phyloP scores from a whole-genome alignment of 2,797 vertebrate species.

The Cynopterus sphinx region DNA sequence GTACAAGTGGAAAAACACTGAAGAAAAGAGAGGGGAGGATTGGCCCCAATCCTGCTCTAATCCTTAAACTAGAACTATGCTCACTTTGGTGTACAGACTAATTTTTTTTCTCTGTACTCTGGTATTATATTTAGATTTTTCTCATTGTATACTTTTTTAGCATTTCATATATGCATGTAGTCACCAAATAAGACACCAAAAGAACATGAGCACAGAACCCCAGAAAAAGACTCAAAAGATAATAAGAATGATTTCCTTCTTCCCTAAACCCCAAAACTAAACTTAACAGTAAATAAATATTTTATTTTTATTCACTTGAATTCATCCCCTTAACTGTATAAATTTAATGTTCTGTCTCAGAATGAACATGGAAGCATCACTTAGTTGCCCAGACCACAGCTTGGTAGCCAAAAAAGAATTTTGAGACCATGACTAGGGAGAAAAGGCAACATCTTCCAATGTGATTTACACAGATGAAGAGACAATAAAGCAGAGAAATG shows the following conservation, averaged over 20 bases:
- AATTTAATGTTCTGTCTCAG: not conserved
- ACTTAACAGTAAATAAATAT: not conserved
- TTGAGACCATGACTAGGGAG: not conserved
- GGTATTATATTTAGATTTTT: not conserved
- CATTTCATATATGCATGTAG: not conserved
- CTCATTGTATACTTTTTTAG: not conserved
- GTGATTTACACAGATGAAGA: constrained; percentile 58
- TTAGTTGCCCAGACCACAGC: not conserved
- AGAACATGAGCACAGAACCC: not conserved
- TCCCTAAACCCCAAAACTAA: not conserved
- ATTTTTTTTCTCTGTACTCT: not conserved
- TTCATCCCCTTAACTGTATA: not conserved
- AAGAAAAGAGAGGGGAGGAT: not conserved
- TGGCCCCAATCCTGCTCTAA: not conserved
- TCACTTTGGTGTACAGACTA: not conserved
- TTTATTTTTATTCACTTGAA: constrained; percentile 20
- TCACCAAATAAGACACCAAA: not conserved
- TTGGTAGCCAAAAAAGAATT: not conserved
- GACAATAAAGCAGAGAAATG: constrained; percentile 69
- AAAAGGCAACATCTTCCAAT: constrained; percentile 59
- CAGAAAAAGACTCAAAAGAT: not conserved
- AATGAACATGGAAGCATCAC: not conserved
- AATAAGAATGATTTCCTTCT: not conserved
- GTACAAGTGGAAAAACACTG: not conserved
- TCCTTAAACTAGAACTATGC: not conserved